A percentile compares a stretch with the other conserved stretches of the same genome.
Conservation (phyloP, 2,888 invertebrate genomes). For the Tyria jacobaeae region DNA sequence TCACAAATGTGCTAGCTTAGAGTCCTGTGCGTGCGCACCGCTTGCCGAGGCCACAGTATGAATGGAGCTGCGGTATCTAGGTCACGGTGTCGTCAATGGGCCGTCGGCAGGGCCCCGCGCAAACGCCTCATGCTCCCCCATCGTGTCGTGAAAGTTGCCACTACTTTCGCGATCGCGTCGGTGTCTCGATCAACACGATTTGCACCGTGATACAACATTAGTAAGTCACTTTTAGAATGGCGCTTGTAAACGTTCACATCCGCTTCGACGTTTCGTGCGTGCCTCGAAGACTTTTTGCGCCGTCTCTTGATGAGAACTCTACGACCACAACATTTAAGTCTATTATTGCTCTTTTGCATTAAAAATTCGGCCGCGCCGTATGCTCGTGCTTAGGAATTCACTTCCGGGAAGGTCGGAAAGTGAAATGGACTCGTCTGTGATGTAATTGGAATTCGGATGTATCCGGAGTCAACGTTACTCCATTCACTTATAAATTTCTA, state of each 20-base stretch:
- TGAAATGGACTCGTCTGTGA: constrained; percentile 86
- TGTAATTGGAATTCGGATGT: constrained; percentile 87
- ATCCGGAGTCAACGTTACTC: constrained; percentile 84
- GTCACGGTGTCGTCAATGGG: constrained; percentile 86
- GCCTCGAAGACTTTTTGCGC: constrained; percentile 71
- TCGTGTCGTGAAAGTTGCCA: constrained; percentile 84
- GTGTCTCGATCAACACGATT: constrained; percentile 64
- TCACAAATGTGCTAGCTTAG: constrained; percentile 67
- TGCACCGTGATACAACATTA: constrained; percentile 77
- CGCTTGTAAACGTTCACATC: constrained; percentile 79
- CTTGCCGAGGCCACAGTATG: constrained; percentile 79
- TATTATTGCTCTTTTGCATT: constrained; percentile 57
- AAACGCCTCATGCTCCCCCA: constrained; percentile 80
- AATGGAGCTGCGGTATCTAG: constrained; percentile 84
- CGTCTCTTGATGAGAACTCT: constrained; percentile 58
- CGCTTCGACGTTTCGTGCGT: constrained; percentile 80
- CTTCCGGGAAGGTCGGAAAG: constrained; percentile 87
- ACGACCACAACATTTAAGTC: constrained; percentile 59
- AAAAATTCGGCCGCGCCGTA: constrained; percentile 80
- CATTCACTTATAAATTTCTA: constrained; percentile 84
- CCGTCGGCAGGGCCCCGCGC: constrained; percentile 79
- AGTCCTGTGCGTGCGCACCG: constrained; percentile 74
- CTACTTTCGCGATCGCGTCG: constrained; percentile 85
- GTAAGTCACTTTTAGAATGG: constrained; percentile 77
- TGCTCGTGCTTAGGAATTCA: constrained; percentile 86